Conservation (phyloP, 2,888 invertebrate species). For the Macrosiphum euphorbiae region DNA sequence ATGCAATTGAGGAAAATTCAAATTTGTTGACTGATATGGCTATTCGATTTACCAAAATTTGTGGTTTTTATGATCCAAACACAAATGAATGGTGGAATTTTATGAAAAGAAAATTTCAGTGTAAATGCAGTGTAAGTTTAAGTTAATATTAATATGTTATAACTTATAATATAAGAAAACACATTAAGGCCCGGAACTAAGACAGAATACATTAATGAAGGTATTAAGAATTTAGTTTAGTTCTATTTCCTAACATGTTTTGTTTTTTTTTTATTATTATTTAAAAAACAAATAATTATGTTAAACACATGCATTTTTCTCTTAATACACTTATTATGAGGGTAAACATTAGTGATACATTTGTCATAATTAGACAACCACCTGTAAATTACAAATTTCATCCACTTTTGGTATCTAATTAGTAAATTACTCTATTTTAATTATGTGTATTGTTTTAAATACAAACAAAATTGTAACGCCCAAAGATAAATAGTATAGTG, state of each 20-base stretch:
- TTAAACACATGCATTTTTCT: not conserved
- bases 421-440: not conserved
- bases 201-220: too few species aligned
- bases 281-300: not conserved
- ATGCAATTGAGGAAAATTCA: slow-evolving; percentile 19
- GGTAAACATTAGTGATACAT: not conserved
- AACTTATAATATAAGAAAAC: not conserved
- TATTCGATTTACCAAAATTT: slow-evolving; percentile 49
- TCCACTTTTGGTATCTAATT: not conserved
- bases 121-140: slow-evolving; percentile 22
- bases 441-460: not conserved
- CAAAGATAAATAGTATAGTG: not conserved
- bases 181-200: not conserved
- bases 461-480: not conserved
- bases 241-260: not conserved
- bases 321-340: not conserved
- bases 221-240: not conserved
- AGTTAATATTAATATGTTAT: not conserved
- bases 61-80: not conserved
- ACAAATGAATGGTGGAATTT: slow-evolving; percentile 39
- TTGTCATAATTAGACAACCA: not conserved
- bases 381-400: not conserved
- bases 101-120: slow-evolving; percentile 26
- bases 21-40: slow-evolving; percentile 36
- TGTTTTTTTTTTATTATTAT: not conserved